Evolutionary conservation across 2,888 invertebrate species (phyloP), one percentile per base, ranked within the genome.

Genomic region (Cataglyphis rosenhaueri): DNA sequence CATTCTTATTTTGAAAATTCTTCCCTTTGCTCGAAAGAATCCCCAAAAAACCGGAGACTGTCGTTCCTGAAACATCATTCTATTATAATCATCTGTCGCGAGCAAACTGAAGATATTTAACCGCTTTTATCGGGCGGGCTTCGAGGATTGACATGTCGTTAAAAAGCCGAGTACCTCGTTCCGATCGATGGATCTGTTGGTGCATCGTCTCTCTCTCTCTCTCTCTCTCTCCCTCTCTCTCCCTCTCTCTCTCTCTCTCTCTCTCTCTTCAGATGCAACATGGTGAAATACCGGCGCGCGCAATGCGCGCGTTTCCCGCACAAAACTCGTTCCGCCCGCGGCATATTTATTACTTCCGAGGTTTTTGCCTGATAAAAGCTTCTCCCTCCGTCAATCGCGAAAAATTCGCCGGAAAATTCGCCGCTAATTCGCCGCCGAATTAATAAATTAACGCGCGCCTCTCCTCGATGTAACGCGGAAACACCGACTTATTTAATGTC

Each of bases 61-160:
- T n/a, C n/a, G 5, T 57, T 59, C 29, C 10, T 12, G 18, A 25
- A 59, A n/a, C 38, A 18, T 10, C 10, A 29, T 18, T 59, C 35
- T 55, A 70, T 79, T 79, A 70, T 48, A 59, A 70, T n/a, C 41
- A 41, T 76, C 57, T 70, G 70, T 70, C 59, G 21, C 44, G 32
- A 25, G 44, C 59, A 35, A 76, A 15, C 25, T 25, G 55, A 48
- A 35, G 44, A 48, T 48, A 32, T 52, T 41, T 35, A 62, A 62
- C 38, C 29, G 25, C 10, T 29, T 15, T 44, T 48, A 25, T 35
- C 59, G 44, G 52, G 38, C 59, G 44, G 8, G 32, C 52, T 52
- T 52, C 44, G 59, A 9, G 18, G 78, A 79, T 79, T 79, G 78
- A 70, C 78, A 12, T 35, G 78, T 70, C 70, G 38, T 71, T 79